Base-by-base conservation (phyloP, 2,888 invertebrate species). In the Liodrosophila aerea region DNA sequence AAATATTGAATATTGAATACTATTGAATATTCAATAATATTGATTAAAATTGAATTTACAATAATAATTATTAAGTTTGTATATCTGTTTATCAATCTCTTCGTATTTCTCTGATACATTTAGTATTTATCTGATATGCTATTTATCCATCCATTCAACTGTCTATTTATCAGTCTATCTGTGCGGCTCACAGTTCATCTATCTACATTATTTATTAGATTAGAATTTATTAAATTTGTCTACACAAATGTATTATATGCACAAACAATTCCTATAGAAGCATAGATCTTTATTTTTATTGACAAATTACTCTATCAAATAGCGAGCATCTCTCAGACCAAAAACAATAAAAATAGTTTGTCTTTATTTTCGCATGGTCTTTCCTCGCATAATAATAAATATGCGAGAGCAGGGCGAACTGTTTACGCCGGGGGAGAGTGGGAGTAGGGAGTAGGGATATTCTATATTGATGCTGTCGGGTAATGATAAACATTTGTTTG, bases 231-330 rank as follows among this genome's bases (percentile, higher is more conserved):
- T 7, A 7, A 7, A 12, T 22, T 22, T 22, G n/a, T 18, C 11
- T 39, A 1, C 0, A 7, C 22, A 39, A 7, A 43, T 51, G n/a
- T n/a, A n/a, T n/a, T n/a, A n/a, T n/a, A n/a, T n/a, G 31, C 8
- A 12, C 13, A 7, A 34, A 34, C 36, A 37, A n/a, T 16, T 63
- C 22, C 27, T 44, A 22, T 11, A 7, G 7, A 27, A 40, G 41
- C 13, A 52, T 15, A 37, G 15, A 11, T 62, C 16, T 43, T 52
- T 49, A 69, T 57, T 37, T 64, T 64, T 69, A 76, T 74, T 62
- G 72, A 74, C 74, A 76, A 78, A 78, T 78, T 63, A 53, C 64
- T 63, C 43, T 56, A 78, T 70, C 64, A 69, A 72, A 78, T 46
- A 43, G 39, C 49, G 31, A 57, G 43, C 36, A 22, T 30, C 16